Conservation (phyloP, 2,797 vertebrate genomes). For the Hybognathus amarus region DNA sequence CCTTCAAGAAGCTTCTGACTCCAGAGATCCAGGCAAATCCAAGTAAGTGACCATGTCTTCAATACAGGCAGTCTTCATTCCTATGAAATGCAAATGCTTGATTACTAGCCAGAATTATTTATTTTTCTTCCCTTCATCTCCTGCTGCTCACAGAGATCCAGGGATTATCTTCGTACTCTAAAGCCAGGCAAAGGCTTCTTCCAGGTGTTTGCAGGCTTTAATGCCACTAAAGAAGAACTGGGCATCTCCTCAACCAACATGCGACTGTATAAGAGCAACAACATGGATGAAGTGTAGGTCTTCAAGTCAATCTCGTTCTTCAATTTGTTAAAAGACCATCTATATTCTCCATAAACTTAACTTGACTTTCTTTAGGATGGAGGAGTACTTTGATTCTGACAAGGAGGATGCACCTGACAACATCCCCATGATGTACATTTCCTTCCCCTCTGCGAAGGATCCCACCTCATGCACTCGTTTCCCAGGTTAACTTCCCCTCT, state of each 20-base stretch:
- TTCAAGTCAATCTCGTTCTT: neutral
- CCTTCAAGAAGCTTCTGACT: constrained; percentile 40
- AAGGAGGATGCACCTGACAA: constrained; percentile 1
- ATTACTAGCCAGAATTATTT: too few relatives aligned
- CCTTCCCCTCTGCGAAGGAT: constrained; percentile 43
- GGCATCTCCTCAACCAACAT: constrained; percentile 12
- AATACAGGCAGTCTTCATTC: neutral
- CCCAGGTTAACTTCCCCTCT: constrained; percentile 3
- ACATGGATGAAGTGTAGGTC: constrained; percentile 33
- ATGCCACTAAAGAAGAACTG: constrained; percentile 28
- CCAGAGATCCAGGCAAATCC: constrained; percentile 9
- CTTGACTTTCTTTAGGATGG: neutral
- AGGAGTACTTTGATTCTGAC: neutral
- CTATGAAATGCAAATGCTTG: neutral
- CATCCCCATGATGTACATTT: constrained; percentile 24
- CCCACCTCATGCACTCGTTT: constrained; percentile 16
- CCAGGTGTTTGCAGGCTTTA: constrained; percentile 17
- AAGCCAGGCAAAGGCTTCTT: constrained; percentile 21
- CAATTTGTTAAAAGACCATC: neutral
- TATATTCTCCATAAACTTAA: neutral
- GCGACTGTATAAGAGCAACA: constrained; percentile 29
- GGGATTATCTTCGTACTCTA: neutral
- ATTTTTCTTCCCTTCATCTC: too few relatives aligned
- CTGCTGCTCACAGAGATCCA: neutral
- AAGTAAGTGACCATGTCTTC: neutral